Percentiles rank a stretch among this genome's conserved stretches.
These are phyloP conservation scores for Eupsilia transversa DNA, from an alignment of 2,888 invertebrate species.

Conservation along the genomic window DNA sequence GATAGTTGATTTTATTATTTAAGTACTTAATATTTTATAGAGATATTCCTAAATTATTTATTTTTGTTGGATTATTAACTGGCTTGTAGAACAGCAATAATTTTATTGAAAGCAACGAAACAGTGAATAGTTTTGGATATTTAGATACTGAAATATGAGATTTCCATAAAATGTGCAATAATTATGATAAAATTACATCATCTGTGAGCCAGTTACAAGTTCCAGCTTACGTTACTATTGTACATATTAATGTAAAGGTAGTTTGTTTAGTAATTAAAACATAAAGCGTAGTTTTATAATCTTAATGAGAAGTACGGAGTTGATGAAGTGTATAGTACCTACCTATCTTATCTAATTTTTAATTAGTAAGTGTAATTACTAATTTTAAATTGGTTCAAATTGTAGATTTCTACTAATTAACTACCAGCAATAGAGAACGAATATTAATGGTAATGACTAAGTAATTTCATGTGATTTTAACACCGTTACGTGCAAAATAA, in stretches of 20 bases:
- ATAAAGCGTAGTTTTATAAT: conserved; percentile 75
- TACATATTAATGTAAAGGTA: conserved; percentile 81
- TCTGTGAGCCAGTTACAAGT: conserved; percentile 74
- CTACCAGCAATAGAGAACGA: conserved; percentile 67
- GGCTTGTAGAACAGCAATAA: conserved; percentile 62
- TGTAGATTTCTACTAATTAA: conserved; percentile 65
- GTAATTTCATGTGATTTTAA: conserved; percentile 70
- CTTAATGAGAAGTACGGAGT: conserved; percentile 62
- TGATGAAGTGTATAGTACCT: conserved; percentile 60
- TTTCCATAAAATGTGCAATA: conserved; percentile 70
- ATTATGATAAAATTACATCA: conserved; percentile 61
- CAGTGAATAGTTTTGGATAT: conserved; percentile 48
- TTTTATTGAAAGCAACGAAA: conserved; percentile 53
- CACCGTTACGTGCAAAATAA: conserved; percentile 62
- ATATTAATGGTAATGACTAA: conserved; percentile 69
- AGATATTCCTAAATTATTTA: conserved; percentile 89
- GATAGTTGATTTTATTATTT: conserved; percentile 89
- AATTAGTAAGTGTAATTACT: conserved; percentile 75
- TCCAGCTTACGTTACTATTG: conserved; percentile 71
- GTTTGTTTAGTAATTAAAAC: conserved; percentile 70
- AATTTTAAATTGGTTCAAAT: conserved; percentile 74
- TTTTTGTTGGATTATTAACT: conserved; percentile 76
- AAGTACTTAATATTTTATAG: conserved; percentile 89
- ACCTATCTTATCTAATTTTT: conserved; percentile 70
- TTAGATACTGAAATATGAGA: conserved; percentile 55